These are phyloP conservation scores for Tridacna gigas DNA, from an alignment of 2,888 invertebrate species.

Conservation along the genomic window DNA sequence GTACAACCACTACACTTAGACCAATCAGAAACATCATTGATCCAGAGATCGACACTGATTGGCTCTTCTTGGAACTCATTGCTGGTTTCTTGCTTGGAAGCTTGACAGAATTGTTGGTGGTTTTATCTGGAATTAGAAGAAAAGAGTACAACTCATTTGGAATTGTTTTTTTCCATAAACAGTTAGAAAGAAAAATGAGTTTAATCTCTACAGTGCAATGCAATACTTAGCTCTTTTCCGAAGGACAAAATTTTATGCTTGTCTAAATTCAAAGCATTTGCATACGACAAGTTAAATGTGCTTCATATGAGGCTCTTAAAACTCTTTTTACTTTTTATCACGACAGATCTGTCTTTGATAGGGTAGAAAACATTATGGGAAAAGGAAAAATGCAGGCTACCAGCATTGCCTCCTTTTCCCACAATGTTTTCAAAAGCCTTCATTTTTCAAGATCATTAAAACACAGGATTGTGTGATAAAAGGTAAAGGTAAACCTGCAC, in stretches of 20 bases:
- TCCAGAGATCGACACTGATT: background rate
- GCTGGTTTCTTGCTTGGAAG: background rate
- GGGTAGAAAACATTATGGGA: background rate
- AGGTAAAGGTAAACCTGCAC: too few species aligned
- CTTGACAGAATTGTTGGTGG: background rate
- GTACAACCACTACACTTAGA: constrained; percentile 30
- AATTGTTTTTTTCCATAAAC: too few species aligned
- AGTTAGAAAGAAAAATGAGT: too few species aligned
- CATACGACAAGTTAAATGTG: background rate
- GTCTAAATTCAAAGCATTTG: background rate
- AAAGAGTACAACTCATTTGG: too few species aligned
- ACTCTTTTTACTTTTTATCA: too few species aligned
- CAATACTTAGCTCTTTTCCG: background rate
- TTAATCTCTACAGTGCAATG: too few species aligned
- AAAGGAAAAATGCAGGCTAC: background rate
- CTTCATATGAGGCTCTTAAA: background rate
- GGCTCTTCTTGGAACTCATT: background rate
- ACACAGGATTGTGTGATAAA: background rate
- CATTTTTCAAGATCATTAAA: background rate
- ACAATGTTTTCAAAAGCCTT: background rate
- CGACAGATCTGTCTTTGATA: background rate
- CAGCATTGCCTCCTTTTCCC: background rate
- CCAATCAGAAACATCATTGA: constrained; percentile 31
- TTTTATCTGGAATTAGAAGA: too few species aligned
- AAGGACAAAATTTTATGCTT: background rate